Percentiles rank a stretch among this genome's conserved stretches.
phyloP scores from a whole-genome alignment of 2,113 vertebrate species.

The Nicator chloris region DNA sequence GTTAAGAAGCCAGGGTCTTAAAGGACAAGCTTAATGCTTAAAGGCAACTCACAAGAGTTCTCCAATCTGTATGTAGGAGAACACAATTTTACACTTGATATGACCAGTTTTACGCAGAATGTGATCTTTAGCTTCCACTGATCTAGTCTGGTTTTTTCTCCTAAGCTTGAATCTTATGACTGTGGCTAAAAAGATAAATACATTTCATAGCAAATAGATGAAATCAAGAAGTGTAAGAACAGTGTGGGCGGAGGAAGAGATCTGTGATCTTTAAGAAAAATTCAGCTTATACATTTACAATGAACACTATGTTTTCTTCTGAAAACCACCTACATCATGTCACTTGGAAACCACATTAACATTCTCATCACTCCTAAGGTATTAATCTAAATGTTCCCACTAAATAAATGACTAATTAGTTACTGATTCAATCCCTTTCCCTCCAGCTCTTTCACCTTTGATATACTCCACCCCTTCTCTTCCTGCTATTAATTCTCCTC shows the following conservation, averaged over 20 bases:
- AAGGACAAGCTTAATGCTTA: background rate
- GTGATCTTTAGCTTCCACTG: background rate
- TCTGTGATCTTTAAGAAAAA: constrained; percentile 57
- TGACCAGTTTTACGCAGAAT: background rate
- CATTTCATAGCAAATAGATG: constrained; percentile 18
- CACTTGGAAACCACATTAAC: constrained; percentile 48
- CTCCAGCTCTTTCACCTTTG: background rate
- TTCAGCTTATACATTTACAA: constrained; percentile 50
- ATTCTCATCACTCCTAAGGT: constrained; percentile 9
- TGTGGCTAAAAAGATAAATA: constrained; percentile 15
- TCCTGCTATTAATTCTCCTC: background rate
- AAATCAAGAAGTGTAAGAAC: constrained; percentile 56
- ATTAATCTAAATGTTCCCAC: constrained; percentile 22
- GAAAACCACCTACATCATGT: constrained; percentile 46
- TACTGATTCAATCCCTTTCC: background rate
- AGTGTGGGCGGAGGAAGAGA: constrained; percentile 43
- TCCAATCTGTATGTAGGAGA: background rate
- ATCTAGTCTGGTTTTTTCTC: background rate
- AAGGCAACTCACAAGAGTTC: background rate
- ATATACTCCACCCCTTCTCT: background rate
- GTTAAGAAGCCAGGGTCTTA: background rate
- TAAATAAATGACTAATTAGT: constrained; percentile 19
- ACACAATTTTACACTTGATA: background rate
- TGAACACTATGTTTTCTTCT: constrained; percentile 42
- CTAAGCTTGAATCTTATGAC: background rate